A percentile compares a stretch with the other conserved stretches of the same genome.
Conservation (phyloP, 2,797 vertebrate genomes). For the Girardinus metallicus region DNA sequence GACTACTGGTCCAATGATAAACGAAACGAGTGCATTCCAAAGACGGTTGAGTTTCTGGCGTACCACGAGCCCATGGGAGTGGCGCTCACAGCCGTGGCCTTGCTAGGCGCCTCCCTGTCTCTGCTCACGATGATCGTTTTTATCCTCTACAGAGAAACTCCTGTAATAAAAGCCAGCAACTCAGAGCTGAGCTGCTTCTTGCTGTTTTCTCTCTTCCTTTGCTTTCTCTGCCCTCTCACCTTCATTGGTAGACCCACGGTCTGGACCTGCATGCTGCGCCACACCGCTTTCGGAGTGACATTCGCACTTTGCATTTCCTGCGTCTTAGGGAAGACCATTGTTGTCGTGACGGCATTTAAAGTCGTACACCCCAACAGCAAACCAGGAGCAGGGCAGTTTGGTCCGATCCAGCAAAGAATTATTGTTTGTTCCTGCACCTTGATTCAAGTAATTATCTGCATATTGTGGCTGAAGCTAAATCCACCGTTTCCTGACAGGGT, state of each 20-base stretch:
- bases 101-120: constrained; percentile 73
- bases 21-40: constrained; percentile 74
- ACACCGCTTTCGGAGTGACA: constrained; percentile 77
- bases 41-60: constrained; percentile 74
- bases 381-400: constrained; percentile 58
- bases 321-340: constrained; percentile 79
- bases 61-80: constrained; percentile 77
- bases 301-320: constrained; percentile 84
- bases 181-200: constrained; percentile 79
- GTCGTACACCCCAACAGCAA: constrained; percentile 73
- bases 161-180: constrained; percentile 82
- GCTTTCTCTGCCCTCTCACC: constrained; percentile 80
- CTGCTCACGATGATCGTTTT: constrained; percentile 65
- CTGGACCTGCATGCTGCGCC: constrained; percentile 78
- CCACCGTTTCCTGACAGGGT: constrained; percentile 78
- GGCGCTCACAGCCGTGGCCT: constrained; percentile 68
- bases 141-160: constrained; percentile 70
- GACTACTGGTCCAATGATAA: constrained; percentile 78
- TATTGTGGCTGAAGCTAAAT: constrained; percentile 73
- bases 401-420: constrained; percentile 73
- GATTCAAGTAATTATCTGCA: constrained; percentile 75
- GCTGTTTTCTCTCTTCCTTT: constrained; percentile 76
- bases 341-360: constrained; percentile 80
- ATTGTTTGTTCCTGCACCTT: constrained; percentile 77
- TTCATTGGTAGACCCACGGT: constrained; percentile 75